Base-by-base conservation (phyloP, 2,113 vertebrate species). In the Ptilorrhoa leucosticta region DNA sequence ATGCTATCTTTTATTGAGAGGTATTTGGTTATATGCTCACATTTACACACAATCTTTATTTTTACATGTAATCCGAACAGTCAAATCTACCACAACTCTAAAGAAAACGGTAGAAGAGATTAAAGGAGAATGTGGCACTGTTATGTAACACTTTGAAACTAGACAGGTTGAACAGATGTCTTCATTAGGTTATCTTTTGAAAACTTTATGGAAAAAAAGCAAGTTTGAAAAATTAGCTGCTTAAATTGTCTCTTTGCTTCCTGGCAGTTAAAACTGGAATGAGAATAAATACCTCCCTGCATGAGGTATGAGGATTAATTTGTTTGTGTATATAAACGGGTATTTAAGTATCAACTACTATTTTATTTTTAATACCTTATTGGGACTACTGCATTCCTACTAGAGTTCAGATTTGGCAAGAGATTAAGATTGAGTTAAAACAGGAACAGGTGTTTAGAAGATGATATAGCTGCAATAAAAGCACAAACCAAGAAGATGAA, bases 291-390 rank as follows among this genome's bases (percentile, higher is more conserved):
- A 89, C 83, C 33, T 95, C 88, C 8, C 96, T 90, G 92, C 88
- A 89, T 94, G 90, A 95, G 86, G 88, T 73, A 94, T 61, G 47
- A 93, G 64, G 68, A 95, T 78, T 95, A 90, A 93, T 95, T 92
- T 95, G 85, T 95, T 95, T 93, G 89, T 96, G 80, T 83, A 92
- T 89, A 93, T 83, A 95, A 96, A 95, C 85, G 83, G 68, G 68
- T 89, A 90, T 87, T 82, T 94, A 89, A 94, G 82, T 48, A 93
- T 73, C 80, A 90, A 93, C 92, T 70, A 93, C 90, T 90, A 66
- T 92, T 93, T 96, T 96, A 94, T 89, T 95, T 96, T 96, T 93
- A 97, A 94, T 76, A 86, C 75, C 42, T 93, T 86, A 54, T 10
- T 83, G 90, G 76, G 91, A 93, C 89, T 90, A 73, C 76, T 70